Base-by-base conservation (phyloP, 2,797 vertebrate genomes). In the Ctenopoma kingsleyae region DNA sequence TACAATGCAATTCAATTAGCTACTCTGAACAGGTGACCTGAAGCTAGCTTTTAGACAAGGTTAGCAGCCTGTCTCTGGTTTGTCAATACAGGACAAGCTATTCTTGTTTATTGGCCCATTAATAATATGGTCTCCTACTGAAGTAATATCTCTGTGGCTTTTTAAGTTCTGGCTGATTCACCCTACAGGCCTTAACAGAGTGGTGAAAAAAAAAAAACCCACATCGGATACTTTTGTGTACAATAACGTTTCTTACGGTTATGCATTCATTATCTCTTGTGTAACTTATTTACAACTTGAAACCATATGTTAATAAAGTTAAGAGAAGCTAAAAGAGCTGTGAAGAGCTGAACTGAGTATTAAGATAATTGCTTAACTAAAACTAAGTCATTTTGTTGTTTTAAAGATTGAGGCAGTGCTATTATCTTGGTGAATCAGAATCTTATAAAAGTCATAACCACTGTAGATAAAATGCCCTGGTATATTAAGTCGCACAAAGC, bases 31-130 rank as follows among this genome's bases (percentile, higher is more conserved):
- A 61, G 8, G 3, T 52, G 16, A 1, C 49, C 64, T 56, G 7
- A 61, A 35, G 60, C 12, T 6, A 1, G 12, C 23, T 71, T 53
- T 54, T 36, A 35, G n/a, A 56, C 8, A 62, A 61, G 0, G 0
- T n/a, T 6, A 6, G 30, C 30, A 32, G 30, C 5, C 13, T 12
- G 8, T 7, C 23, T 30, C 7, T 7, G 8, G 30, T 32, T 32
- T 72, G 44, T 68, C 22, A 64, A 43, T 48, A 22, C 10, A 55
- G 6, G 3, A 15, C 0, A 30, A 12, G 56, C 2, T n/a, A 73
- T 78, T 72, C 25, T 67, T 58, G 35, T 54, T 58, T 50, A 70
- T 2, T 82, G 65, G n/a, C 2, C 51, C 52, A 63, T 71, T 53
- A 71, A 8, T 74, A 82, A 86, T 62, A 63, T 25, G 11, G n/a